These are phyloP conservation scores for Ibycter americanus DNA, from an alignment of 2,797 vertebrate genomes.

Conservation along the genomic window DNA sequence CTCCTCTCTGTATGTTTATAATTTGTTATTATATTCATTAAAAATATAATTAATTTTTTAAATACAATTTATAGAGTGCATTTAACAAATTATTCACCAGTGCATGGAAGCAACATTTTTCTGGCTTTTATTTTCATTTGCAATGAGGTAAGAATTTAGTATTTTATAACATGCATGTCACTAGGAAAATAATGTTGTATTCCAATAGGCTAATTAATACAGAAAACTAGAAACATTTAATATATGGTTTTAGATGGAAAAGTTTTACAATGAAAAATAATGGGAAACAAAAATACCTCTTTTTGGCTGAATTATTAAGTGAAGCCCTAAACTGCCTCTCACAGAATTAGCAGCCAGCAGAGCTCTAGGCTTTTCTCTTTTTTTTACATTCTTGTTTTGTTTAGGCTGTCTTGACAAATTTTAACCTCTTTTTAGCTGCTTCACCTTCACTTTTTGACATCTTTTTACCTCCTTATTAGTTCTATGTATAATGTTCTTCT, in stretches of 20 bases:
- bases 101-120: not conserved
- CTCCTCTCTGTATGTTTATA: not conserved
- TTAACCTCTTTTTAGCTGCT: not conserved
- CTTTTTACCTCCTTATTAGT: not conserved
- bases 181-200: not conserved
- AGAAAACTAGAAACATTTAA: not conserved
- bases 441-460: not conserved
- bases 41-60: not conserved
- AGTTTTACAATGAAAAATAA: not conserved
- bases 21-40: not conserved
- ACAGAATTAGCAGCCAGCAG: not conserved
- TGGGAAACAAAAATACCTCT: not conserved
- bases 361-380: not conserved
- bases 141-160: not conserved
- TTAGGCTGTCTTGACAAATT: not conserved
- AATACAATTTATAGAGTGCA: not conserved
- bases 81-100: not conserved
- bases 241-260: not conserved
- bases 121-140: fast-evolving
- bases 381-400: not conserved
- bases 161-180: not conserved
- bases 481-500: not conserved
- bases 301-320: not conserved
- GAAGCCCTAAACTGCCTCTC: not conserved
- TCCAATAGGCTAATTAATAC: not conserved